Conservation (phyloP, 1,140 invertebrate genomes). For the Drosophila bipectinata region DNA sequence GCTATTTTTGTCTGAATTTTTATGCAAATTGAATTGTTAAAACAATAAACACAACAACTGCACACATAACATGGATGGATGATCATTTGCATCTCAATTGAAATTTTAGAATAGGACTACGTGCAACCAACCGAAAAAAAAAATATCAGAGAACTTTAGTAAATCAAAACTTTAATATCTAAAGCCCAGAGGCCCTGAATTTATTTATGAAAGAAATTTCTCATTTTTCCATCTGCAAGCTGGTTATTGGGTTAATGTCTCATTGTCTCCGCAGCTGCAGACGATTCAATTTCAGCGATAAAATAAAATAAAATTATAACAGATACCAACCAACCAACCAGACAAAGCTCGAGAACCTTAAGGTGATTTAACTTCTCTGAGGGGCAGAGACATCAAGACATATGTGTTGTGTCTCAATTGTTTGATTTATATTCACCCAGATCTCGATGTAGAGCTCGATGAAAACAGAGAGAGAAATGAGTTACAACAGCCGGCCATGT, state of each 20-base stretch:
- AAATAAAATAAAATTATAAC: slow-evolving; percentile 77
- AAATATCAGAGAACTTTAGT: neutral
- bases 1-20: slow-evolving; percentile 35
- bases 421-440: slow-evolving; percentile 67
- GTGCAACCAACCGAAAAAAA: slow-evolving; percentile 12
- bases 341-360: slow-evolving; percentile 30
- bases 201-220: slow-evolving; percentile 23
- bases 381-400: slow-evolving; percentile 17
- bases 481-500: slow-evolving; percentile 26
- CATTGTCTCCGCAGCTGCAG: slow-evolving; percentile 63
- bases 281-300: slow-evolving; percentile 77
- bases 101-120: slow-evolving; percentile 39
- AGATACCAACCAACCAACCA: slow-evolving; percentile 21
- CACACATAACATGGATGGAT: slow-evolving; percentile 29
- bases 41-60: slow-evolving; percentile 64
- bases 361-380: slow-evolving; percentile 24
- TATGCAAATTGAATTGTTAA: slow-evolving; percentile 62
- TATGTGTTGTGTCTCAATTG: slow-evolving; percentile 56
- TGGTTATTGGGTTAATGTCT: slow-evolving; percentile 78
- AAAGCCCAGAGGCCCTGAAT: neutral
- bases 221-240: slow-evolving; percentile 16
- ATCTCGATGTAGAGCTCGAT: slow-evolving; percentile 34
- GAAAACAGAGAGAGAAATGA: slow-evolving; percentile 36
- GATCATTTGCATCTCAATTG: slow-evolving; percentile 72
- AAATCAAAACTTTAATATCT: neutral